phyloP scores from a whole-genome alignment of 1,140 invertebrate genomes.

The Cherax quadricarinatus region DNA sequence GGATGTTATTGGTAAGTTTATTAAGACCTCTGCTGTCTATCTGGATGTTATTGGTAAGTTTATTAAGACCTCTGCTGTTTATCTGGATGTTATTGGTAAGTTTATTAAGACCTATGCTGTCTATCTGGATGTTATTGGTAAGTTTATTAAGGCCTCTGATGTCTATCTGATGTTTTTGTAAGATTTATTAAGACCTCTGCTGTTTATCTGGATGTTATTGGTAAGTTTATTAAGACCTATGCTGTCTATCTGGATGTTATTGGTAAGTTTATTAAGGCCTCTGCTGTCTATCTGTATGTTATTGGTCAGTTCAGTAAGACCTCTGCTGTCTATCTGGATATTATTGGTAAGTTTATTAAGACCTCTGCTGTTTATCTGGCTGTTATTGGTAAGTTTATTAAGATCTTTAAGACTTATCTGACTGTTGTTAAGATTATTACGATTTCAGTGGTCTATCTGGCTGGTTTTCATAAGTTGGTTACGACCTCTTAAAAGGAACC shows the following conservation, averaged over 20 bases:
- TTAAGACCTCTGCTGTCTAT: neutral
- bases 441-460: neutral
- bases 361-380: neutral
- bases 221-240: slow-evolving; percentile 70
- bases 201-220: slow-evolving; percentile 75
- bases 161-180: no score
- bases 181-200: slow-evolving; percentile 68
- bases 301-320: slow-evolving; percentile 68
- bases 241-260: slow-evolving; percentile 75
- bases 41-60: no score
- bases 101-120: neutral
- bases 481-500: no score
- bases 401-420: no score
- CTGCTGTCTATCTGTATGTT: slow-evolving; percentile 74
- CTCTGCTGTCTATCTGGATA: neutral
- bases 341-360: no score
- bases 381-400: no score
- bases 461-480: no score
- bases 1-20: no score
- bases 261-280: slow-evolving; percentile 71
- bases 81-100: slow-evolving; percentile 75
- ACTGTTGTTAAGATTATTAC: no score
- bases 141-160: neutral
- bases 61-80: slow-evolving; percentile 61
- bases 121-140: no score